These are phyloP conservation scores for Chloromyia formosa DNA, from an alignment of 2,888 invertebrate genomes.

Conservation along the genomic window DNA sequence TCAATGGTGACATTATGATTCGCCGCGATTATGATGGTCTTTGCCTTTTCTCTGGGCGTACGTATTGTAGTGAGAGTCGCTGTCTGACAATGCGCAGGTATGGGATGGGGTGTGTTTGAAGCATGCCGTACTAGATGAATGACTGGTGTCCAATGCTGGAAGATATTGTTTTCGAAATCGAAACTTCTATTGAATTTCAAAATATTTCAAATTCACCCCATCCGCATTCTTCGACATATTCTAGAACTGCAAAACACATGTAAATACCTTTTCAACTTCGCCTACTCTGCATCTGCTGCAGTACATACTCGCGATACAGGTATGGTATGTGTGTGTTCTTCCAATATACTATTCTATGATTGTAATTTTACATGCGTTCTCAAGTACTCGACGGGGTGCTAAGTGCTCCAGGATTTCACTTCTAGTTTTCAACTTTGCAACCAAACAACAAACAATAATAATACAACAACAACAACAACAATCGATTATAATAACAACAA, in stretches of 20 bases:
- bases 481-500: constrained; percentile 19
- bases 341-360: constrained; percentile 14
- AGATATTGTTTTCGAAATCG: too few species aligned
- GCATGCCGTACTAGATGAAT: too few species aligned
- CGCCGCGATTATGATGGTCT: too few species aligned
- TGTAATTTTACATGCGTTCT: constrained; percentile 32
- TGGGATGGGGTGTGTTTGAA: too few species aligned
- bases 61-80: too few species aligned
- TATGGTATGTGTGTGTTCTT: too few species aligned
- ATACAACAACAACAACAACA: neutral
- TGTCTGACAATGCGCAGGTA: too few species aligned
- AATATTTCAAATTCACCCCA: neutral
- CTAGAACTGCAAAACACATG: neutral
- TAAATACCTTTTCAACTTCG: too few species aligned
- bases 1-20: neutral
- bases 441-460: constrained; percentile 11
- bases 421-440: constrained; percentile 8
- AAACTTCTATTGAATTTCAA: neutral
- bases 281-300: neutral
- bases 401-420: constrained; percentile 31
- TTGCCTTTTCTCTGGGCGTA: too few species aligned
- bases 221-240: neutral
- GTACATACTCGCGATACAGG: too few species aligned
- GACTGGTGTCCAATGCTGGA: too few species aligned
- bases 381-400: constrained; percentile 40